These are phyloP conservation scores for Petrocephalus zakoni DNA, from an alignment of 2,113 vertebrate genomes.

Conservation along the genomic window DNA sequence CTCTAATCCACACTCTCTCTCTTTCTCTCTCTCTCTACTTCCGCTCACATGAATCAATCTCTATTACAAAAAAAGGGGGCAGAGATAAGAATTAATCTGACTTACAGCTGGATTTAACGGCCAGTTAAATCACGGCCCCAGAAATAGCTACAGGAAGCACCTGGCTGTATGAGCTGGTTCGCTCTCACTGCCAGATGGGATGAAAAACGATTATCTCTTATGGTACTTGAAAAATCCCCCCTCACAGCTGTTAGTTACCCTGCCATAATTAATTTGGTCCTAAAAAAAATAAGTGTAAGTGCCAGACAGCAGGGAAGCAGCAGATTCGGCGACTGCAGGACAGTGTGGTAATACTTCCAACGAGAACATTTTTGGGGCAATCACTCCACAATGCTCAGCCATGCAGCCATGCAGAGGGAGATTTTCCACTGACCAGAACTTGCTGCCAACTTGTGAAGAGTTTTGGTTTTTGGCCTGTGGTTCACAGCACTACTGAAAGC, in stretches of 20 bases:
- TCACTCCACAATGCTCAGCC: not conserved
- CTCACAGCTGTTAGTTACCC: not conserved
- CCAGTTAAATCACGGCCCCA: not conserved
- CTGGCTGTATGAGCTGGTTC: not conserved
- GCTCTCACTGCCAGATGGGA: not conserved
- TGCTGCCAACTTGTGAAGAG: not conserved
- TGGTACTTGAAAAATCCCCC: not conserved
- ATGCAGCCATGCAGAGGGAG: not conserved
- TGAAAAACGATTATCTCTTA: conserved; percentile 1
- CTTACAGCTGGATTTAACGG: not conserved
- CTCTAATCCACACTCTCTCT: not conserved
- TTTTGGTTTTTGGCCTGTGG: not conserved
- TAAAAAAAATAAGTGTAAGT: not conserved
- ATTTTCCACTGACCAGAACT: not conserved
- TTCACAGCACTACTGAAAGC: not conserved
- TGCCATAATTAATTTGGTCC: not conserved
- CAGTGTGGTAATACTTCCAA: no score
- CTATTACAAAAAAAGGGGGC: not conserved
- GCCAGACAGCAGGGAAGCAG: no score
- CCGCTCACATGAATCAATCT: conserved; percentile 9
- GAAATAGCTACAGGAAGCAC: not conserved
- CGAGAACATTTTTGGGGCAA: not conserved
- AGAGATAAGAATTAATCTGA: conserved; percentile 11
- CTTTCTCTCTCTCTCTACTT: not conserved
- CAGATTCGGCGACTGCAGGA: no score